Evolutionary conservation across 2,797 vertebrate genomes (phyloP).

Genomic region (Poecile montanus): DNA sequence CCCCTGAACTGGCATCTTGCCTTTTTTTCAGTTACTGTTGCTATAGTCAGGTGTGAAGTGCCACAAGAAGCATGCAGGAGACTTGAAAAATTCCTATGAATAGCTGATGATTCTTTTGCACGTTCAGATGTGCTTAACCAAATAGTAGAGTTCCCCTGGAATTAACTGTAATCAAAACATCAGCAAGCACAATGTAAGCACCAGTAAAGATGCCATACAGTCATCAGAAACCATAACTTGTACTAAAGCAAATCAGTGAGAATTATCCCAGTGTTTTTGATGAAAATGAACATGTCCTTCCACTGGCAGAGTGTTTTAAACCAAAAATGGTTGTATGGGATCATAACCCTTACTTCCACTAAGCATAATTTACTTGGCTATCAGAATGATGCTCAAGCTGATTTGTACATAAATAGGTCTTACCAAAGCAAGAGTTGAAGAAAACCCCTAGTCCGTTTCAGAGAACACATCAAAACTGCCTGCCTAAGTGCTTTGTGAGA

Average conservation of each 20-base stretch:
- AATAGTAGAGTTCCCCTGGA: neutral
- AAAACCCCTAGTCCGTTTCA: neutral
- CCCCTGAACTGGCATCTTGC: neutral
- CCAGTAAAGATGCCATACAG: neutral
- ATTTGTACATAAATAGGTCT: neutral
- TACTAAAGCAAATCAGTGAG: neutral
- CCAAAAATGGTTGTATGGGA: neutral
- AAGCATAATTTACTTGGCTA: neutral
- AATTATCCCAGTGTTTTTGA: neutral
- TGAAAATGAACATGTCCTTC: neutral
- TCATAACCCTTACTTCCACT: neutral
- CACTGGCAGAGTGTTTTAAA: neutral
- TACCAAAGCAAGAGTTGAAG: neutral
- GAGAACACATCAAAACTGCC: neutral
- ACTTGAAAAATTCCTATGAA: neutral
- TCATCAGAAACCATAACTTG: neutral
- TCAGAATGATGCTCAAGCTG: neutral
- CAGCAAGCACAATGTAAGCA: neutral
- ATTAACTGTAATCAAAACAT: neutral
- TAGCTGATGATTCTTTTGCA: neutral
- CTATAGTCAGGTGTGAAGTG: neutral
- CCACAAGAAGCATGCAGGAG: neutral
- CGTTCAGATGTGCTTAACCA: neutral
- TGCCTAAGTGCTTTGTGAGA: neutral
- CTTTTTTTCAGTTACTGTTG: neutral